These are phyloP conservation scores for Poeciliopsis gracilis DNA, from an alignment of 2,797 vertebrate genomes.

Conservation along the genomic window DNA sequence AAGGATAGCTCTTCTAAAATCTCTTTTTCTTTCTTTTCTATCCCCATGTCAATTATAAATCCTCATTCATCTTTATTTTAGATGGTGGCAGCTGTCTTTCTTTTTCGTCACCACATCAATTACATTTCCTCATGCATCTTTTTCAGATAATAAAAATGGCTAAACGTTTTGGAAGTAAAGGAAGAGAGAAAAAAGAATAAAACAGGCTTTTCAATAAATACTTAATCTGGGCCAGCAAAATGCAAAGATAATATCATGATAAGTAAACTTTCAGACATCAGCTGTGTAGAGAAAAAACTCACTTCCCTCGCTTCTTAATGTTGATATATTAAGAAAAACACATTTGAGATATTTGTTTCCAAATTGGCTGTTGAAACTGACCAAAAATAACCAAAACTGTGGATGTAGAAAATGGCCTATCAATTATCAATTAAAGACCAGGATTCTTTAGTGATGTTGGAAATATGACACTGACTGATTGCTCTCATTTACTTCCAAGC, in stretches of 20 bases:
- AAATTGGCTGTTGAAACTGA: not conserved
- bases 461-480: not conserved
- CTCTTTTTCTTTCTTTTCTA: slow-evolving; percentile 59
- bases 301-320: not conserved
- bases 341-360: not conserved
- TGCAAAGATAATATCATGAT: slow-evolving; percentile 20
- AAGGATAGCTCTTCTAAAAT: slow-evolving; percentile 78
- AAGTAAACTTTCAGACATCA: not conserved
- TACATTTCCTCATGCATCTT: slow-evolving; percentile 64
- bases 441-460: not conserved
- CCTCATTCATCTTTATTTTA: slow-evolving; percentile 57
- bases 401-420: not conserved
- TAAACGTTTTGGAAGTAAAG: slow-evolving; percentile 50
- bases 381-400: not conserved
- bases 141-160: slow-evolving; percentile 61
- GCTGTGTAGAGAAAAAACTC: not conserved
- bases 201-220: slow-evolving; percentile 56
- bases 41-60: slow-evolving; percentile 64
- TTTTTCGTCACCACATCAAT: slow-evolving; percentile 63
- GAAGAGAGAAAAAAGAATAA: slow-evolving; percentile 45
- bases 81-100: slow-evolving; percentile 63
- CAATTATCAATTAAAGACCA: not conserved
- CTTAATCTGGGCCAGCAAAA: slow-evolving; percentile 38
- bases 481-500: not conserved
- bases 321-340: too few species aligned